These are phyloP conservation scores for Tetramorium alpestre DNA, from an alignment of 1,140 invertebrate species.

Conservation along the genomic window DNA sequence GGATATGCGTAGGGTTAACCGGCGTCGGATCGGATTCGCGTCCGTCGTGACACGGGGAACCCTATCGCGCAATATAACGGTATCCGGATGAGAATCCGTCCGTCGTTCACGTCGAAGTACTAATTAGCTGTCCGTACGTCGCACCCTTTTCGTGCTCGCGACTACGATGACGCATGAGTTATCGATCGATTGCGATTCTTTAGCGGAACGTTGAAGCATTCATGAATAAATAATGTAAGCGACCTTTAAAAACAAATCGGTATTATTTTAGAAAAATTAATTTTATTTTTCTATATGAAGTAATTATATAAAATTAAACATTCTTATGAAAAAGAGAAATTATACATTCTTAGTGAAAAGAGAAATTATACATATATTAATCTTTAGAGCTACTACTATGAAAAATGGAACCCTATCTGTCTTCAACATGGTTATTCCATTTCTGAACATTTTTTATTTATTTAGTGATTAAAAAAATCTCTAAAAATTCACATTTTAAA, in stretches of 20 bases:
- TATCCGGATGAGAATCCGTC: constrained; percentile 57
- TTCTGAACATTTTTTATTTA: no score
- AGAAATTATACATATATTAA: not conserved
- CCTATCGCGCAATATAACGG: constrained; percentile 41
- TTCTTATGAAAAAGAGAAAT: not conserved
- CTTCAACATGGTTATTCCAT: no score
- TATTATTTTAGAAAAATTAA: not conserved
- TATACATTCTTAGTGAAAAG: not conserved
- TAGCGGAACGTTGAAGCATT: not conserved
- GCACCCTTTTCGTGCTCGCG: not conserved
- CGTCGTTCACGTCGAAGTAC: constrained; percentile 67
- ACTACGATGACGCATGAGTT: constrained; percentile 58
- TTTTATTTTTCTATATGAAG: not conserved
- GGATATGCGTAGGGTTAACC: constrained; percentile 55
- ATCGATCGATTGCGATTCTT: constrained; percentile 49
- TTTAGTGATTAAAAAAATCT: no score
- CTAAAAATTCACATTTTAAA: no score
- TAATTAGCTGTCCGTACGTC: constrained; percentile 62
- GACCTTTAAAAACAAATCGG: not conserved
- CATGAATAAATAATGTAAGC: not conserved
- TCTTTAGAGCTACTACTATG: no score
- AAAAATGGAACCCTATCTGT: no score
- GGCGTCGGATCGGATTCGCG: constrained; percentile 69
- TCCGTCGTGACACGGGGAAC: constrained; percentile 49
- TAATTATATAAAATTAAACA: constrained; percentile 5